A percentile compares a stretch with the other conserved stretches of the same genome.
phyloP scores from a whole-genome alignment of 2,797 vertebrate species.

The Naso thynnoides region DNA sequence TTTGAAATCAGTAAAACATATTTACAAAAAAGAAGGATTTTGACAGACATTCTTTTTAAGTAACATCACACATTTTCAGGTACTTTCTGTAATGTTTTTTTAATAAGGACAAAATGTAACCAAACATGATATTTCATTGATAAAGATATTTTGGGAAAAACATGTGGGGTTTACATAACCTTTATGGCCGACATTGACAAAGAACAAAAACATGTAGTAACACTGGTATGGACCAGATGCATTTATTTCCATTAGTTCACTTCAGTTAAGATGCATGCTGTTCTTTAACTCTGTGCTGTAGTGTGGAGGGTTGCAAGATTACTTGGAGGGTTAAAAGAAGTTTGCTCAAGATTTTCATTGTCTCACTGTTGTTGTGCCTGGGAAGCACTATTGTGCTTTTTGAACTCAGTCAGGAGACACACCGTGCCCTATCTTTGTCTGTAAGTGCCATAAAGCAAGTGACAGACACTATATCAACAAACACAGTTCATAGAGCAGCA shows the following conservation, averaged over 20 bases:
- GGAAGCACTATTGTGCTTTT: slow-evolving; percentile 28
- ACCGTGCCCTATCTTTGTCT: slow-evolving; percentile 36
- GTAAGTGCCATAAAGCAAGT: slow-evolving; percentile 46
- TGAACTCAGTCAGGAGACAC: slow-evolving; percentile 28
- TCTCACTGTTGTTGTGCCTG: neutral
- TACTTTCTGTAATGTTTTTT: no score
- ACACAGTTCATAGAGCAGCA: slow-evolving; percentile 66
- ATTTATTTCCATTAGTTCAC: slow-evolving; percentile 1
- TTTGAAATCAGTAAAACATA: no score
- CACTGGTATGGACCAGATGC: neutral
- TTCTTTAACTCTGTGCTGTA: neutral
- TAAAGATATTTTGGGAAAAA: no score
- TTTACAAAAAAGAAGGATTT: no score
- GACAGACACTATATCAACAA: slow-evolving; percentile 63
- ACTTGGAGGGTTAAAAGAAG: neutral
- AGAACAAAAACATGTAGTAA: no score
- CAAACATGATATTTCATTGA: no score
- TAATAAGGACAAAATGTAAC: no score
- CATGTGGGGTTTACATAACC: no score
- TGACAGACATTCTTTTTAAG: no score
- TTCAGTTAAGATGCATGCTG: neutral
- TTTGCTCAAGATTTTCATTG: slow-evolving; percentile 2
- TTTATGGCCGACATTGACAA: no score
- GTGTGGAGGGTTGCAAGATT: neutral
- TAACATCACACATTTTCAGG: no score